Base-by-base conservation (phyloP, 2,797 vertebrate genomes). In the Neopelma chrysocephalum region DNA sequence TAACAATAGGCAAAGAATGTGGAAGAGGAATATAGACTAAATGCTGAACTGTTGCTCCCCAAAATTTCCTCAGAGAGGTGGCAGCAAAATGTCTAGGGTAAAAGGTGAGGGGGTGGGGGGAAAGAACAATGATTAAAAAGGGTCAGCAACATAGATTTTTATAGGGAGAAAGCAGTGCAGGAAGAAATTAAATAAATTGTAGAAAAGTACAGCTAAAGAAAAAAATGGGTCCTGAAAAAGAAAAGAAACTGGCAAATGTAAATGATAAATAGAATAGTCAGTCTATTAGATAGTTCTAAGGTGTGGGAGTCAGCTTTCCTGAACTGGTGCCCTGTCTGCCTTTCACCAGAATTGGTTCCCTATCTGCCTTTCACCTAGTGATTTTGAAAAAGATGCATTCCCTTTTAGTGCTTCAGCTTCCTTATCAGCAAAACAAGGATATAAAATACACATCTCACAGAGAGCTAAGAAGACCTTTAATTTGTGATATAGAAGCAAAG, bases 391-490 rank as follows among this genome's bases (percentile, higher is more conserved):
- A 93, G 36, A 43, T 78, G 71, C 6, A 65, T 90, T 94, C 61
- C 15, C 16, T 40, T 70, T 90, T 26, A 45, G 8, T 94, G 40
- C 19, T 72, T 87, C 82, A 91, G 26, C 69, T 96, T 94, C 51
- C 38, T 91, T 83, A 95, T 78, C 72, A 91, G 40, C 64, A 86
- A 95, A 96, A 91, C n/a, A 61, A 92, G 36, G 15, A 60, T 82
- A 89, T 58, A 57, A 90, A 83, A 71, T 50, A 65, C 4, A 47
- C 0, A 0, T 42, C 38, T 85, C 54, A n/a, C 2, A 69, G 38
- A 61, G 20, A 86, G 17, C 12, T 72, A 25, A 75, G 27, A 81
- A 81, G 21, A 86, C 11, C 11, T 85, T 87, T 64, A 83, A 75
- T 77, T 86, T 16, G 1, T 43, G 56, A 77, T 70, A 42, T 15